Evolutionary conservation across 2,888 invertebrate species (phyloP).

Genomic region (Lasioglossum morio): DNA sequence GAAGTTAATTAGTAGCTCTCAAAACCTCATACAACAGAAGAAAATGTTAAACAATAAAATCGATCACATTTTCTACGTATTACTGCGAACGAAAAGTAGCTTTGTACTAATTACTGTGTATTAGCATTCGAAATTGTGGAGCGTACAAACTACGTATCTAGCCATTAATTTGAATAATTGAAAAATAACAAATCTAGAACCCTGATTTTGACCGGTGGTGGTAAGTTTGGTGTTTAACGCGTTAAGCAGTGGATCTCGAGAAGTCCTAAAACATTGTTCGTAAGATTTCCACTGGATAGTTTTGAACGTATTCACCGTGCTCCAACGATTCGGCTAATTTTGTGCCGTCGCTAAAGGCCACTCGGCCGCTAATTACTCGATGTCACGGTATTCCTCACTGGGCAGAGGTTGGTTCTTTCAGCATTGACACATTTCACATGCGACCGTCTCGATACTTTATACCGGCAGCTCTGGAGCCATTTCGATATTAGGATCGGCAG

Average conservation of each 20-base stretch:
- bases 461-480: conserved; percentile 21
- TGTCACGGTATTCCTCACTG: conserved; percentile 13
- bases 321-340: neutral
- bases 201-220: too few species aligned
- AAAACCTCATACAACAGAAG: too few species aligned
- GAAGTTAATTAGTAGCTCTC: too few species aligned
- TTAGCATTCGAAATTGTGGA: too few species aligned
- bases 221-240: neutral
- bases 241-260: neutral
- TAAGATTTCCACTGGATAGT: neutral
- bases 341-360: neutral
- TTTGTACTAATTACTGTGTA: too few species aligned
- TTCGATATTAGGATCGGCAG: conserved; percentile 46
- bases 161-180: too few species aligned
- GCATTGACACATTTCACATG: conserved; percentile 1
- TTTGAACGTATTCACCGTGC: neutral
- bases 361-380: conserved; percentile 33
- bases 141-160: too few species aligned
- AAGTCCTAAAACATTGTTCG: neutral
- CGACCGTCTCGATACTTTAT: conserved; percentile 19
- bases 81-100: too few species aligned
- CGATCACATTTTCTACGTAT: too few species aligned
- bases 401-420: conserved; percentile 16
- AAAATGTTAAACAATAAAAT: too few species aligned
- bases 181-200: too few species aligned